Conservation (phyloP, 2,113 vertebrate species). For the Myodes glareolus region DNA sequence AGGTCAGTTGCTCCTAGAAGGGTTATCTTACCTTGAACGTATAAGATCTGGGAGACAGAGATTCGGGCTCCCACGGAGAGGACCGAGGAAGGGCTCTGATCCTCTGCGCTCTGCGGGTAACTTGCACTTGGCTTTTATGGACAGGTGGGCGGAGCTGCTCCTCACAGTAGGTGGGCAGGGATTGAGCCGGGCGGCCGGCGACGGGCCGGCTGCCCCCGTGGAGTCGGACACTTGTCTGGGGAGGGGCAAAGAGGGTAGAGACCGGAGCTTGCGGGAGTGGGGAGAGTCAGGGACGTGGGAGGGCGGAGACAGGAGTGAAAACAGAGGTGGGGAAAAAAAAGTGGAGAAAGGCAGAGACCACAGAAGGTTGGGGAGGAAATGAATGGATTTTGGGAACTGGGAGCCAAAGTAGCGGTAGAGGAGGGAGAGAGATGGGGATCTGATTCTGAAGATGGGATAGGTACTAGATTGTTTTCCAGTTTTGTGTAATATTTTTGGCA, state of each 20-base stretch:
- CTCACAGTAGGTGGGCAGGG: conserved; percentile 90
- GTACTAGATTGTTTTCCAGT: neutral
- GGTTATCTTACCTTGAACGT: conserved; percentile 90
- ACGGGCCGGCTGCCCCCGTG: conserved; percentile 80
- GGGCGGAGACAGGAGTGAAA: conserved; percentile 13
- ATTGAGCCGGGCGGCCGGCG: conserved; percentile 62
- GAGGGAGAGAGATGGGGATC: neutral
- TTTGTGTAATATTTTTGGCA: neutral
- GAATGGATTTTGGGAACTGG: neutral
- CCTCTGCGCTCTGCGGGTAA: conserved; percentile 87
- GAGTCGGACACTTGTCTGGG: conserved; percentile 79
- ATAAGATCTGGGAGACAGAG: conserved; percentile 86
- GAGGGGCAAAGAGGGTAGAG: conserved; percentile 70
- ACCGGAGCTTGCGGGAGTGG: neutral
- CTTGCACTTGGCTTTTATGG: conserved; percentile 96
- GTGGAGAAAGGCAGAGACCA: neutral
- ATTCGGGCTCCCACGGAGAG: conserved; percentile 86
- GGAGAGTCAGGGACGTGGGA: neutral
- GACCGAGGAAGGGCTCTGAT: conserved; percentile 88
- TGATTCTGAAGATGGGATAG: neutral
- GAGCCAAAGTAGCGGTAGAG: neutral
- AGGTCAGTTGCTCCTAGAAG: conserved; percentile 78
- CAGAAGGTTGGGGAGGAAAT: neutral
- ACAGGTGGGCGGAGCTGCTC: conserved; percentile 94
- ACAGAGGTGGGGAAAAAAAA: neutral